Evolutionary conservation across 2,888 invertebrate genomes (phyloP).

Genomic region (Drosophila neoperkinsi): DNA sequence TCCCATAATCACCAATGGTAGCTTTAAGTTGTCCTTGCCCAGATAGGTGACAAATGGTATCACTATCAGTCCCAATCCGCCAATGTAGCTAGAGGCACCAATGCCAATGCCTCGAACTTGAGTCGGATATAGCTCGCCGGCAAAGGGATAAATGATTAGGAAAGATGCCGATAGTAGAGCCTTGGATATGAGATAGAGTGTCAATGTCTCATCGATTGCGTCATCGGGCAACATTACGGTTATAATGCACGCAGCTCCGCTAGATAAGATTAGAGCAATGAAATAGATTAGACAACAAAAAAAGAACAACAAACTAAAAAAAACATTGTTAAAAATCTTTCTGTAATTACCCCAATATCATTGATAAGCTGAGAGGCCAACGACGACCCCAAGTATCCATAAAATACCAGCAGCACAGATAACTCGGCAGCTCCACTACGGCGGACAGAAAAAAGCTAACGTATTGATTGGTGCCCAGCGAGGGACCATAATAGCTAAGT

Average conservation of each 20-base stretch:
- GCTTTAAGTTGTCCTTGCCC: slow-evolving; percentile 93
- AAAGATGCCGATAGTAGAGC: slow-evolving; percentile 96
- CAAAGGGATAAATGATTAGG: slow-evolving; percentile 96
- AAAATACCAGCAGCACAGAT: slow-evolving; percentile 93
- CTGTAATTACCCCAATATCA: slow-evolving; percentile 91
- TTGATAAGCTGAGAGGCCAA: slow-evolving; percentile 94
- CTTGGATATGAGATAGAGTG: slow-evolving; percentile 93
- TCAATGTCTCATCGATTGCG: slow-evolving; percentile 90
- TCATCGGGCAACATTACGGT: slow-evolving; percentile 93
- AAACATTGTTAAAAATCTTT: slow-evolving; percentile 69
- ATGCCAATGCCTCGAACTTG: slow-evolving; percentile 95
- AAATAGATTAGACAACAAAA: slow-evolving; percentile 83
- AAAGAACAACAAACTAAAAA: slow-evolving; percentile 86
- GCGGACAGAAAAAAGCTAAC: slow-evolving; percentile 95
- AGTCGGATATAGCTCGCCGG: slow-evolving; percentile 96
- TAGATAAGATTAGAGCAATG: slow-evolving; percentile 71
- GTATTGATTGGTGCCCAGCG: slow-evolving; percentile 94
- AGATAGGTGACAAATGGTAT: slow-evolving; percentile 96
- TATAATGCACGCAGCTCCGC: slow-evolving; percentile 93
- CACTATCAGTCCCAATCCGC: slow-evolving; percentile 93
- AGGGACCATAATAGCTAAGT: slow-evolving; percentile 95
- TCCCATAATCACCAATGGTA: slow-evolving; percentile 94
- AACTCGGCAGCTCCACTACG: slow-evolving; percentile 95
- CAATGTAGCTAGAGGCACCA: slow-evolving; percentile 95
- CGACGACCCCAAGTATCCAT: slow-evolving; percentile 95